phyloP scores from a whole-genome alignment of 37 sponge, comb jelly and placozoan genomes.

The Eunapius fragilis region DNA sequence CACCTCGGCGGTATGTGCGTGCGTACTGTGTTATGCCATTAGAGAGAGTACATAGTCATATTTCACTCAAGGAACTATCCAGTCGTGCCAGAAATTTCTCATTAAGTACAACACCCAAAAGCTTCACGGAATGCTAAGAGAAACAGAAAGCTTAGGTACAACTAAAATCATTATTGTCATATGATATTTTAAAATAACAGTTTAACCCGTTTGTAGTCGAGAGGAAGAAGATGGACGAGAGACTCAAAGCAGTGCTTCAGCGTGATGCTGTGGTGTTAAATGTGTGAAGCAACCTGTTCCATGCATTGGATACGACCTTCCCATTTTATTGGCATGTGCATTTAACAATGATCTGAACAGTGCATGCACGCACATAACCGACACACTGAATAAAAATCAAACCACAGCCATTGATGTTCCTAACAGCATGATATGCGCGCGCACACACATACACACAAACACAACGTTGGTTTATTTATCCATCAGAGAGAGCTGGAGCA shows the following conservation, averaged over 20 bases:
- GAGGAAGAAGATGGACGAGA: slow-evolving; percentile 17
- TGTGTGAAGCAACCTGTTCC: too few relatives aligned
- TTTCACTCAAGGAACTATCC: slow-evolving; percentile 54
- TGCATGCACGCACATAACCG: too few relatives aligned
- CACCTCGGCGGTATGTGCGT: slow-evolving; percentile 60
- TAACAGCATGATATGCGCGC: neutral
- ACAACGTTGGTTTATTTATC: slow-evolving; percentile 41
- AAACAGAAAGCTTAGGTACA: slow-evolving; percentile 10
- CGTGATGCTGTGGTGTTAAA: slow-evolving; percentile 15
- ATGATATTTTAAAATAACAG: neutral
- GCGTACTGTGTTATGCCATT: neutral
- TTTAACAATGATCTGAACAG: too few relatives aligned
- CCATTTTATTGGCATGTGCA: too few relatives aligned
- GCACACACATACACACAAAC: neutral
- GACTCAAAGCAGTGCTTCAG: slow-evolving; percentile 3
- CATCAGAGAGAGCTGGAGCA: slow-evolving; percentile 65
- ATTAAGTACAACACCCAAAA: slow-evolving; percentile 45
- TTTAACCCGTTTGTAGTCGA: neutral
- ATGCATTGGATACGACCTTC: too few relatives aligned
- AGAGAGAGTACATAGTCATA: neutral
- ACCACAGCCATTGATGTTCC: neutral
- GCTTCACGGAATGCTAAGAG: slow-evolving; percentile 33
- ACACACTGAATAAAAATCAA: too few relatives aligned
- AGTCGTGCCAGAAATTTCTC: slow-evolving; percentile 65
- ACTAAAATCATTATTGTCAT: neutral